A percentile compares a stretch with the other conserved stretches of the same genome.
Evolutionary conservation across 2,888 invertebrate genomes (phyloP).

Genomic region (Drosophila neoperkinsi): DNA sequence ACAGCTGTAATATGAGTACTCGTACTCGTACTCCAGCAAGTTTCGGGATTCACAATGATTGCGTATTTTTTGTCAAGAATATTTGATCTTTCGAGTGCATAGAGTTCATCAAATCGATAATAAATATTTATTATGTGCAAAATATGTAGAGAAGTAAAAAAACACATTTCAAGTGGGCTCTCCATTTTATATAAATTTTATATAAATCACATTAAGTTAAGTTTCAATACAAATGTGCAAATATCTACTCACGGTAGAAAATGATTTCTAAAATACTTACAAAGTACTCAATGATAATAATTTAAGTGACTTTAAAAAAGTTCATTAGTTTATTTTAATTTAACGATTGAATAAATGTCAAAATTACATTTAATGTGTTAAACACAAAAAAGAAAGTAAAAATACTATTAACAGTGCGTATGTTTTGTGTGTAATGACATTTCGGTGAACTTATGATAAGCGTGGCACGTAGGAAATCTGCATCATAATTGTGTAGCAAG

Average conservation of each 20-base stretch:
- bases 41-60: conserved; percentile 23
- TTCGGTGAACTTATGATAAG: conserved; percentile 30
- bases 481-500: conserved; percentile 54
- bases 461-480: conserved; percentile 35
- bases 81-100: conserved; percentile 17
- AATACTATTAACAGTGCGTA: conserved; percentile 8
- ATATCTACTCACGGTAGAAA: background rate
- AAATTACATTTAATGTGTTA: conserved; percentile 9
- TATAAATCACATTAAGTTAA: background rate
- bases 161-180: background rate
- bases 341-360: background rate
- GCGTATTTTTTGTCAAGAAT: conserved; percentile 18
- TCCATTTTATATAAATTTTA: background rate
- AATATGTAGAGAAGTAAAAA: background rate
- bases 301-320: background rate
- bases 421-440: conserved; percentile 21
- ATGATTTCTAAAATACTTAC: background rate
- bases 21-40: background rate
- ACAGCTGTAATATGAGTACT: conserved; percentile 28
- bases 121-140: conserved; percentile 19
- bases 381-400: background rate
- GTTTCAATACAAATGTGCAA: background rate
- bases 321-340: conserved; percentile 5
- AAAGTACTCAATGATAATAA: background rate
- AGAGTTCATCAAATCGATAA: conserved; percentile 23